Percentiles rank a stretch among this genome's conserved stretches.
phyloP scores from a whole-genome alignment of 2,888 invertebrate genomes.

The Nephrotoma flavescens region DNA sequence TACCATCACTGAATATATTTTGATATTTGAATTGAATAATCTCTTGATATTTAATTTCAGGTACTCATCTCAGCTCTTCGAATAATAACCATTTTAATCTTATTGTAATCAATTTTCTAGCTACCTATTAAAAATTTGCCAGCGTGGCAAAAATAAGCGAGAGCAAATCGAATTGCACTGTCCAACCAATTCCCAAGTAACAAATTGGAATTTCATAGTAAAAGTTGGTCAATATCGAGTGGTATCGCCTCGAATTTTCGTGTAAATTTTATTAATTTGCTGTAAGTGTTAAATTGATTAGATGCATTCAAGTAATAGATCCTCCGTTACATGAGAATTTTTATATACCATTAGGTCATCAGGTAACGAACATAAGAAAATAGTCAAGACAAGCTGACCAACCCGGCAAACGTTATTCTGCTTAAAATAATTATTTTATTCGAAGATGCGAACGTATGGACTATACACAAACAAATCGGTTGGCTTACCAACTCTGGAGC shows the following conservation, averaged over 20 bases:
- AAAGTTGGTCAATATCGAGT: conserved; percentile 45
- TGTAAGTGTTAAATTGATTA: conserved; percentile 16
- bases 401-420: no score
- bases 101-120: no score
- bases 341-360: conserved; percentile 46
- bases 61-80: conserved; percentile 46
- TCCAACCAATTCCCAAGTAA: conserved; percentile 56
- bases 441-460: no score
- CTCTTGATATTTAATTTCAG: conserved; percentile 42
- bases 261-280: conserved; percentile 21
- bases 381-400: no score
- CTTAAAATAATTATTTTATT: no score
- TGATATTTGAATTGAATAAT: conserved; percentile 28
- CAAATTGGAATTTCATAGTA: conserved; percentile 49
- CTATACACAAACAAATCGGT: no score
- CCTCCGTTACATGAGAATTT: conserved; percentile 37
- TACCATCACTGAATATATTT: conserved; percentile 10
- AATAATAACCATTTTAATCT: conserved; percentile 41
- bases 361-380: neutral
- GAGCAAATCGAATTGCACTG: conserved; percentile 39
- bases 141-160: conserved; percentile 56
- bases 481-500: no score
- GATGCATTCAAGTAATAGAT: conserved; percentile 27
- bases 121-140: conserved; percentile 54
- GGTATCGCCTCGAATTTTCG: conserved; percentile 38